Conservation (phyloP, 2,888 invertebrate genomes). For the Drosophila neotestacea region DNA sequence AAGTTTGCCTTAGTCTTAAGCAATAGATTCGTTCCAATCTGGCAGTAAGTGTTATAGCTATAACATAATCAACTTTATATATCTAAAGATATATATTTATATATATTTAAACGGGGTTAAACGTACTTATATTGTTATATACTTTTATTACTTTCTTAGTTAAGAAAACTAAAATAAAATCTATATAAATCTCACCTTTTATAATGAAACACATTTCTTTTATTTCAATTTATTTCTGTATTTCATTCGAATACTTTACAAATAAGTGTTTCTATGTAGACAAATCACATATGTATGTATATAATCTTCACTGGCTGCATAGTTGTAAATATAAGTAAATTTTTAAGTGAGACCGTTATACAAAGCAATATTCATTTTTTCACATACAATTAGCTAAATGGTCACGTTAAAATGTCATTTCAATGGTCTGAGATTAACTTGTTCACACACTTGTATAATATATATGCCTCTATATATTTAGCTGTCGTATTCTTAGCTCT, state of each 20-base stretch:
- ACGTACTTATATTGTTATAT: slow-evolving; percentile 66
- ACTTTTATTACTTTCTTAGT: slow-evolving; percentile 31
- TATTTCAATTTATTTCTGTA: slow-evolving; percentile 38
- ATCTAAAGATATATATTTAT: neutral
- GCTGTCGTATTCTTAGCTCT: neutral
- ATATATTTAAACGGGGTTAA: slow-evolving; percentile 62
- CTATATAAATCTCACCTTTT: slow-evolving; percentile 23
- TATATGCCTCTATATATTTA: neutral
- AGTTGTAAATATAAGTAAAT: slow-evolving; percentile 1
- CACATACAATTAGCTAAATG: slow-evolving; percentile 6
- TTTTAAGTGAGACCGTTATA: slow-evolving; percentile 6
- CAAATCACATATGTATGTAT: slow-evolving; percentile 12
- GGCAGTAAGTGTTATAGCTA: slow-evolving; percentile 55
- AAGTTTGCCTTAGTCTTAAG: slow-evolving; percentile 71
- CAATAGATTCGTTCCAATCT: slow-evolving; percentile 28
- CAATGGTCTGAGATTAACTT: slow-evolving; percentile 7
- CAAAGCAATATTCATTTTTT: slow-evolving; percentile 13
- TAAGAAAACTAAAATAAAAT: slow-evolving; percentile 8
- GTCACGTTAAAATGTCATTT: slow-evolving; percentile 6
- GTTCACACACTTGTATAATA: slow-evolving; percentile 1
- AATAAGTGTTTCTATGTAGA: slow-evolving; percentile 4
- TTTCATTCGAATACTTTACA: slow-evolving; percentile 16
- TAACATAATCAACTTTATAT: slow-evolving; percentile 22
- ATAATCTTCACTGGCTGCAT: slow-evolving; percentile 6
- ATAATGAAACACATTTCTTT: slow-evolving; percentile 21